Evolutionary conservation across 1,140 invertebrate genomes (phyloP), one percentile per base, ranked within the genome.

Genomic region (Aphaenogaster rudis): DNA sequence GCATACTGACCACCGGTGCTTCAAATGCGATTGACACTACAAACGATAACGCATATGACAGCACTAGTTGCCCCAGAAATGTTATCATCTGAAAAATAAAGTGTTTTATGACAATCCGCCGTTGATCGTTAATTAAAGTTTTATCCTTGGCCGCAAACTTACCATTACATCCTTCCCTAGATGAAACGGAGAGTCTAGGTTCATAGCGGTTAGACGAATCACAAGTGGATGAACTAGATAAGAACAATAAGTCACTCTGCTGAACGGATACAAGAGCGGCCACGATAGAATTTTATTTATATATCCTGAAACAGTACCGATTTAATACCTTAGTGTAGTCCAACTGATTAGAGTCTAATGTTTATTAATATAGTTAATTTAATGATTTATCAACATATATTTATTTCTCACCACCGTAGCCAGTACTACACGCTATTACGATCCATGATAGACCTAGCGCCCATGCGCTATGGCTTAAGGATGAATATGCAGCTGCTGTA

Each of bases 341-440:
- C 15, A 78, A 72, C 36, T 50, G 52, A 85, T 74, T 54, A 54
- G 17, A 54, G 17, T 63, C 13, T 72, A 17, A 28, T 45, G 11
- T 59, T 52, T 1, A 54, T 54, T 63, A 28, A 28, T 28, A 33
- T 1, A 63, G 15, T 71, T 9, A 39, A 11, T 79, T 3, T 28
- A 88, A 59, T 21, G 8, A 64, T 59, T 72, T 7, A 57, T 61
- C 57, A 48, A 71, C 33, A 69, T 21, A n/a, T 82, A 42, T 77
- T 74, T 86, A 72, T 57, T 82, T 81, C 76, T 91, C 94, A 97
- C 98, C 98, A 95, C 98, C 98, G 94, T 98, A 97, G 81, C 98
- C 98, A 42, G 97, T 98, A 33, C 98, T 97, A 92, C 98, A 99
- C 1, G 98, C 98, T 81, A 99, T 96, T 9, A 98, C 97, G 88